phyloP scores from a whole-genome alignment of 2,797 vertebrate genomes.

The Calcarius lapponicus region DNA sequence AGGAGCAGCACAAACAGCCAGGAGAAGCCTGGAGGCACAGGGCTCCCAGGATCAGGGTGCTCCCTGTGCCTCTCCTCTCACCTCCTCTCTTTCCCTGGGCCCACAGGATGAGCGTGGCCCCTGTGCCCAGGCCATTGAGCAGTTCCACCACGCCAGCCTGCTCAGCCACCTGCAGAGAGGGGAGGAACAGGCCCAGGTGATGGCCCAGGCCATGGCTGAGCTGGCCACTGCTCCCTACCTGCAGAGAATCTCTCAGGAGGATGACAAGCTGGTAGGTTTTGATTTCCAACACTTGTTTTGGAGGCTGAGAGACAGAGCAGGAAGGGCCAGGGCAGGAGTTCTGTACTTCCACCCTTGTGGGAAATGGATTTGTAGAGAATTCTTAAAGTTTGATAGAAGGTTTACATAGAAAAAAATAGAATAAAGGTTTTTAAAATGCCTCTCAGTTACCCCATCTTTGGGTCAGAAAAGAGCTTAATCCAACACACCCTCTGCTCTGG shows the following conservation, averaged over 20 bases:
- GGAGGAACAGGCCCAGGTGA: conserved; percentile 73
- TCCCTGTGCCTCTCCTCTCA: conserved; percentile 11
- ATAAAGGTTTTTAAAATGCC: neutral
- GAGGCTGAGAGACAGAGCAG: neutral
- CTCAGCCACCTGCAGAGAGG: conserved; percentile 72
- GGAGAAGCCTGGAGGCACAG: neutral
- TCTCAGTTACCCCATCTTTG: neutral
- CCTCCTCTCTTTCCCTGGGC: neutral
- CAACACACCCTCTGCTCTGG: neutral
- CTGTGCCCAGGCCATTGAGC: conserved; percentile 75
- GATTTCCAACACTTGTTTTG: conserved; percentile 22
- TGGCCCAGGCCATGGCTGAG: conserved; percentile 81
- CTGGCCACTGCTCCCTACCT: conserved; percentile 81
- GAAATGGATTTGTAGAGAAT: neutral
- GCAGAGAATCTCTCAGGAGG: conserved; percentile 77
- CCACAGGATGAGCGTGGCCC: conserved; percentile 68
- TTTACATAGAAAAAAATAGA: neutral
- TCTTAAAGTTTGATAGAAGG: neutral
- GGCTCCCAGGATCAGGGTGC: neutral
- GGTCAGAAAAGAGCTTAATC: neutral
- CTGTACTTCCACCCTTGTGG: neutral
- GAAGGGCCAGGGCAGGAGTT: neutral
- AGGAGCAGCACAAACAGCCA: neutral
- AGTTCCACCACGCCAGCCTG: conserved; percentile 77
- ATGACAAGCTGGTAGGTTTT: conserved; percentile 74